Evolutionary conservation across 2,113 vertebrate genomes (phyloP).

Genomic region (Prunella fulvescens): DNA sequence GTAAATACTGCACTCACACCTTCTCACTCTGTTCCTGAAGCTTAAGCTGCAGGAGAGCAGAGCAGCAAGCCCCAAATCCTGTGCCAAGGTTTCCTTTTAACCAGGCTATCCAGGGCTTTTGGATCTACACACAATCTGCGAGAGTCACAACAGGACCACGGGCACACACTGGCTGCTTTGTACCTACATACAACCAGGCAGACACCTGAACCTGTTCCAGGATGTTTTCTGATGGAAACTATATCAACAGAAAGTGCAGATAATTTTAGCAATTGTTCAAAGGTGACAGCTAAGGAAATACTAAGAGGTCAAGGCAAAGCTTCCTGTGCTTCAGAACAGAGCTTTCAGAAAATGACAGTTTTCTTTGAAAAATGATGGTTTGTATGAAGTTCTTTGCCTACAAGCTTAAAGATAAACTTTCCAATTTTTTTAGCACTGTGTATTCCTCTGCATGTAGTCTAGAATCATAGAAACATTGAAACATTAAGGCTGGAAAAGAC

Average conservation of each 20-base stretch:
- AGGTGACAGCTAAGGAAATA: background rate
- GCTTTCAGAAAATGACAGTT: background rate
- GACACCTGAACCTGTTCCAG: background rate
- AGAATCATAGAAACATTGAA: background rate
- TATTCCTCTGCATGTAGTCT: background rate
- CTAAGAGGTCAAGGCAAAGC: background rate
- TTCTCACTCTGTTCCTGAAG: background rate
- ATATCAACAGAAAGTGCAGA: background rate
- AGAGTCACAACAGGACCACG: background rate
- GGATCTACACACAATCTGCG: rapidly evolving
- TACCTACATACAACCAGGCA: background rate
- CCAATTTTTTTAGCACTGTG: background rate
- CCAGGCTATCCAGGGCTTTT: rapidly evolving
- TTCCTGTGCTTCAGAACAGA: background rate
- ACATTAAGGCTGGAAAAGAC: background rate
- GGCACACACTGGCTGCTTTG: background rate
- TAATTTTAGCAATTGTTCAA: background rate
- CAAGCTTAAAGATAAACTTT: background rate
- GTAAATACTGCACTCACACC: background rate
- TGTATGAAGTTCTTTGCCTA: background rate
- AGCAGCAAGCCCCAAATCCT: background rate
- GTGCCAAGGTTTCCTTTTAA: rapidly evolving
- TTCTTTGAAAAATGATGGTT: background rate
- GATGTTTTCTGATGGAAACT: background rate
- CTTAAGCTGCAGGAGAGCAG: background rate